Conservation (phyloP, 2,113 vertebrate genomes). For the Heterochromis multidens region DNA sequence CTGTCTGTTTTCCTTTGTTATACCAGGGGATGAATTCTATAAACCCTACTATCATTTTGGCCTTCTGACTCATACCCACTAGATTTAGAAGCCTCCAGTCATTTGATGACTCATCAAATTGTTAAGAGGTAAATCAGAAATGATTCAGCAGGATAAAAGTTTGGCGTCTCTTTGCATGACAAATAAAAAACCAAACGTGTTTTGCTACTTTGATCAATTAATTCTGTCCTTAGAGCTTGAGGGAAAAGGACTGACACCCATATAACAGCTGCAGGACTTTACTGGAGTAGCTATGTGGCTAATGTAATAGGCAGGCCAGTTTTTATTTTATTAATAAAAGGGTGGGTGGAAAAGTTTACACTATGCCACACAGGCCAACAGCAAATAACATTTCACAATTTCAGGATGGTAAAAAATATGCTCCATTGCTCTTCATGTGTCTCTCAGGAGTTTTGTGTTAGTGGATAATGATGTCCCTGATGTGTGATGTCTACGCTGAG, state of each 20-base stretch:
- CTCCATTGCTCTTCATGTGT: not conserved
- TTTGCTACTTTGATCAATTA: too few species aligned
- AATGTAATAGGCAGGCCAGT: too few species aligned
- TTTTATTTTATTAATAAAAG: too few species aligned
- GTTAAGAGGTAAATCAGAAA: not conserved
- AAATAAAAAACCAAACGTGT: too few species aligned
- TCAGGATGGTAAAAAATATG: too few species aligned
- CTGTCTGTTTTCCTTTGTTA: constrained; percentile 6
- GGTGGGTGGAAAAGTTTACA: too few species aligned
- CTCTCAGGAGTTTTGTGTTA: not conserved
- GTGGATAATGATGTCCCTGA: not conserved
- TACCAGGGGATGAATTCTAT: not conserved
- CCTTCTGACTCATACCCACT: not conserved
- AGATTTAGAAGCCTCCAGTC: not conserved
- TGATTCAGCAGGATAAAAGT: not conserved
- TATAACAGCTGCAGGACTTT: too few species aligned
- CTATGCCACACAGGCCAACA: too few species aligned
- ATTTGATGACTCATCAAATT: not conserved
- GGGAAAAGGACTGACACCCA: too few species aligned
- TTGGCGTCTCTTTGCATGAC: not conserved
- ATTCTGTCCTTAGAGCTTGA: too few species aligned
- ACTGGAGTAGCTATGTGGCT: too few species aligned
- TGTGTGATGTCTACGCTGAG: not conserved
- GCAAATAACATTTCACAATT: too few species aligned
- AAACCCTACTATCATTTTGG: not conserved